Base-by-base conservation (phyloP, 2,113 vertebrate species). In the Takifugu bimaculatus region DNA sequence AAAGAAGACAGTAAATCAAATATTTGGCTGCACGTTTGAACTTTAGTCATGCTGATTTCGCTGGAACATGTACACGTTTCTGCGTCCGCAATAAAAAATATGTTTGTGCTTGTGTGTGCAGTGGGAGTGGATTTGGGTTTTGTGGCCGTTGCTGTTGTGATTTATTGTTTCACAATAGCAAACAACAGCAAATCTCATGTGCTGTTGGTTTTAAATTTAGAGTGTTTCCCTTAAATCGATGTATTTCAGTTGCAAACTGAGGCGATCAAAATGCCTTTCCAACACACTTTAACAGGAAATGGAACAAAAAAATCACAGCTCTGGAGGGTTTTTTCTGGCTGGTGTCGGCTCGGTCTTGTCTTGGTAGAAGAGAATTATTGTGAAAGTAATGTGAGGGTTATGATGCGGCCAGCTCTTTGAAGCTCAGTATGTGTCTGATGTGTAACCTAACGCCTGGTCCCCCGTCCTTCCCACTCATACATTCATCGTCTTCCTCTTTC, bases 361-460 rank as follows among this genome's bases (percentile, higher is more conserved):
- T 29, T 2, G 10, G 26, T 13, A 27, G 58, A 62, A 59, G 60
- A 74, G 67, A 56, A 53, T 60, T 56, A 53, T 42, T 58, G 62
- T 58, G 50, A 63, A 60, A 27, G 63, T 62, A 71, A 72, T 70
- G 56, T 28, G 65, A 64, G 73, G 59, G 65, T 63, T 68, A 59
- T 73, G 35, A 65, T 66, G 68, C 73, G 77, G 68, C 68, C 56
- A 2, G 25, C 42, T 53, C 78, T 84, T 85, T 81, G 81, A 84
- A 75, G 83, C 65, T 72, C 44, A 71, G 49, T 10, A 25, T 80
- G 65, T 57, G 76, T 68, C 71, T 74, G 67, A 79, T 75, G 60
- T 76, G 78, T 70, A 81, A 81, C 65, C 73, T 71, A 75, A 85
- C 52, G 10, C 77, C 7, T 20, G n/a, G 67, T 71, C 76, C 69